Evolutionary conservation across 1,140 invertebrate genomes (phyloP).

Genomic region (Nautilus pompilius): DNA sequence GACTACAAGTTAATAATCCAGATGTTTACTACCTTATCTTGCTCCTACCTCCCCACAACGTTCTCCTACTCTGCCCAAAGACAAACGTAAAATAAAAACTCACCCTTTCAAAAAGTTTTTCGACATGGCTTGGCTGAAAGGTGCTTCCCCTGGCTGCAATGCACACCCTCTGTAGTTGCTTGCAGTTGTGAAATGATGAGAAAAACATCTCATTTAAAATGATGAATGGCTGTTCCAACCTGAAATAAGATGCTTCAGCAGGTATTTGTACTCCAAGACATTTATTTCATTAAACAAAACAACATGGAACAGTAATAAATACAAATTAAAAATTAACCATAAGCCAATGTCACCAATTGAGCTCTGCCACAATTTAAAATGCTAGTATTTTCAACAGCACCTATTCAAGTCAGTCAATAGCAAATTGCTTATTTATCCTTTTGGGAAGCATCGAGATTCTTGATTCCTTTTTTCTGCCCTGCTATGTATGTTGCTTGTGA

Average conservation of each 20-base stretch:
- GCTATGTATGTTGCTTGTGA: too few relatives aligned
- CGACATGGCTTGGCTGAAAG: slow-evolving; percentile 7
- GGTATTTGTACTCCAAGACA: background rate
- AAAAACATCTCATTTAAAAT: slow-evolving; percentile 22
- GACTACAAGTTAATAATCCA: too few relatives aligned
- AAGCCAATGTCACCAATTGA: too few relatives aligned
- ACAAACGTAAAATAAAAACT: too few relatives aligned
- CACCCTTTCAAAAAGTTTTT: too few relatives aligned
- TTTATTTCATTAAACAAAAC: background rate
- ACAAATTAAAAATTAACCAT: background rate
- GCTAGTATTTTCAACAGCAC: background rate
- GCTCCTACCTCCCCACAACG: too few relatives aligned
- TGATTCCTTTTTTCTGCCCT: too few relatives aligned
- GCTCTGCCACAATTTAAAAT: background rate
- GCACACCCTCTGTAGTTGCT: slow-evolving; percentile 16
- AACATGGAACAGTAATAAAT: background rate
- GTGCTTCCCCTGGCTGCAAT: slow-evolving; percentile 15
- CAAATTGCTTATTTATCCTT: too few relatives aligned
- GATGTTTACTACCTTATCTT: too few relatives aligned
- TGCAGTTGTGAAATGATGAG: slow-evolving; percentile 8
- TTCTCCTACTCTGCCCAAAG: too few relatives aligned
- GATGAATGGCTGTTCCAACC: slow-evolving; percentile 22
- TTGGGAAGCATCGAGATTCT: too few relatives aligned
- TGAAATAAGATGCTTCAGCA: background rate
- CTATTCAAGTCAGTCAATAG: background rate